Evolutionary conservation across 37 sponge, comb jelly and placozoan species (phyloP).

Genomic region (Dysidea cf. avara): DNA sequence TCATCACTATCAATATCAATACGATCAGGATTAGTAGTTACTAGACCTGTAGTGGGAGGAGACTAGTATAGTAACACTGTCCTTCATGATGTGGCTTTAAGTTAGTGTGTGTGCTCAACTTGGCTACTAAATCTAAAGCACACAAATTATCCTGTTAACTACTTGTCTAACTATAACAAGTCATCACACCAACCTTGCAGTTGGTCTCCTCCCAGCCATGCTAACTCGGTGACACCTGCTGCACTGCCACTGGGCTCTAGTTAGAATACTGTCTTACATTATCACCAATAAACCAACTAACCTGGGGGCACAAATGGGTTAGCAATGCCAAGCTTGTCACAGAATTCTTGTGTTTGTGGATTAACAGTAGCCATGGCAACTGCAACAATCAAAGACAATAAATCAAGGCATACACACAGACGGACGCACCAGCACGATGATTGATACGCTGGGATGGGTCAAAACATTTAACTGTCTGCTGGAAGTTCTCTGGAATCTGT

Average conservation of each 20-base stretch:
- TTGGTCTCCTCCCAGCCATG: too few relatives aligned
- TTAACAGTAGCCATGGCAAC: constrained; percentile 38
- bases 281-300: neutral
- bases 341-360: constrained; percentile 73
- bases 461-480: constrained; percentile 18
- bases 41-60: neutral
- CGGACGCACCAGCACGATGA: constrained; percentile 2
- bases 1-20: constrained; percentile 4
- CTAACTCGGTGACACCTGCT: too few relatives aligned
- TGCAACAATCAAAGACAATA: neutral
- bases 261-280: neutral
- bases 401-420: neutral
- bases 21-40: constrained; percentile 15
- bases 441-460: neutral
- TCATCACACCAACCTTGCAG: too few relatives aligned
- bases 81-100: too few relatives aligned
- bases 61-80: neutral
- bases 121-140: neutral
- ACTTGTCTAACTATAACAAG: too few relatives aligned
- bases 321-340: constrained; percentile 59
- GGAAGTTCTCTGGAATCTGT: constrained; percentile 66
- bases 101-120: neutral
- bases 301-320: constrained; percentile 51
- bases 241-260: too few relatives aligned
- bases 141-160: too few relatives aligned